Conservation (phyloP, 1,140 invertebrate genomes). For the Habropoda laboriosa region DNA sequence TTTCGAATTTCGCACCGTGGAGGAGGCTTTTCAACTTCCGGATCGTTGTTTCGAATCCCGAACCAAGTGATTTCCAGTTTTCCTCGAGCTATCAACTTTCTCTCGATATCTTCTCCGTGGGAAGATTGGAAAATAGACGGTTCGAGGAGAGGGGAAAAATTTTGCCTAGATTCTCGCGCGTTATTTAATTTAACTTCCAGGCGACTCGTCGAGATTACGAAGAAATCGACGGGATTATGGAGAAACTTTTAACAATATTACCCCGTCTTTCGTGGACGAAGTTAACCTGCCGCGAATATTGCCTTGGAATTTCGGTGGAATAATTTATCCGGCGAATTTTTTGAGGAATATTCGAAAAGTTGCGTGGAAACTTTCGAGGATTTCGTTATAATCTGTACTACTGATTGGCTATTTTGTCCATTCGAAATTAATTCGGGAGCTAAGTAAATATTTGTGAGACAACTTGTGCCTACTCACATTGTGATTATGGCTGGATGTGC, state of each 20-base stretch:
- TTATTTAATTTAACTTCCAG: conserved; percentile 35
- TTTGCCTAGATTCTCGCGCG: not conserved
- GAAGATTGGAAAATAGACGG: not conserved
- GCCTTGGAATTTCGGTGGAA: not conserved
- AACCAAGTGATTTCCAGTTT: not conserved
- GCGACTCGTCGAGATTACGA: not conserved
- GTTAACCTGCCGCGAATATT: not conserved
- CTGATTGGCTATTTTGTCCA: no score
- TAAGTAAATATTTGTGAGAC: no score
- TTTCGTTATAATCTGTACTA: no score
- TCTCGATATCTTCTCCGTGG: not conserved
- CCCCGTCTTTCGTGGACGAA: not conserved
- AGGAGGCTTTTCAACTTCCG: not conserved
- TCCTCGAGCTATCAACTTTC: not conserved
- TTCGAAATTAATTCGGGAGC: no score
- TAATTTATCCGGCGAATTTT: not conserved
- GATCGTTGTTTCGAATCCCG: not conserved
- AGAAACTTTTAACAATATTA: conserved; percentile 19
- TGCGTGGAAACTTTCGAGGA: not conserved
- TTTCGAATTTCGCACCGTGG: not conserved
- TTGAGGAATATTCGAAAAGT: not conserved
- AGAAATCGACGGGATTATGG: not conserved
- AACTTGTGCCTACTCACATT: no score
- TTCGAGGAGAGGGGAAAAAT: not conserved
- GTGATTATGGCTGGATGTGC: no score